Evolutionary conservation across 2,113 vertebrate genomes (phyloP).

Genomic region (Tichodroma muraria): DNA sequence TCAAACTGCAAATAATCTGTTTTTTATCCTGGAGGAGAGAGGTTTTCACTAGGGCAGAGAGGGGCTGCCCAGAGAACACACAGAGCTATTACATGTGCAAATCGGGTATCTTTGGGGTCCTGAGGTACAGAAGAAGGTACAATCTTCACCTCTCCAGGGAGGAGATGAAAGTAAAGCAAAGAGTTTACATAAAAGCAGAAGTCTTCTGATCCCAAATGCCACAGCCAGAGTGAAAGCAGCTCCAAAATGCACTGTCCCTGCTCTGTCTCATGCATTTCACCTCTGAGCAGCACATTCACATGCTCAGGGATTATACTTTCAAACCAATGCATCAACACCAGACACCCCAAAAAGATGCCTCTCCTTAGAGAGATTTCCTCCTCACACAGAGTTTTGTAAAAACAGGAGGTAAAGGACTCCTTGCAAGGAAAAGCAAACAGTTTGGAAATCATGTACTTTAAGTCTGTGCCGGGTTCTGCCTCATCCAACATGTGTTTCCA

Average conservation of each 20-base stretch:
- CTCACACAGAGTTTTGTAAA: background rate
- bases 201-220: background rate
- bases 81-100: background rate
- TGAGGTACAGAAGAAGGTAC: background rate
- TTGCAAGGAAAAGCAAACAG: background rate
- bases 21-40: background rate
- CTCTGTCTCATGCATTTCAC: background rate
- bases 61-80: background rate
- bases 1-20: background rate
- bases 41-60: background rate
- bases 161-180: background rate
- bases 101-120: background rate
- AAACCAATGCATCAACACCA: background rate
- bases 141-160: background rate
- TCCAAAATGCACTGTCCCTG: background rate
- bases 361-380: background rate
- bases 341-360: background rate
- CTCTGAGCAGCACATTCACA: rapidly evolving
- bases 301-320: background rate
- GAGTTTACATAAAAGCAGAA: background rate
- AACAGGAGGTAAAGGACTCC: background rate
- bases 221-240: background rate
- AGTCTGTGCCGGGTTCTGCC: background rate
- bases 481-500: slow-evolving; percentile 50
- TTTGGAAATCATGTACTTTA: background rate